Percentiles rank a stretch among this genome's conserved stretches.
phyloP scores from a whole-genome alignment of 2,113 vertebrate genomes.

The Gallinago jamesoni region DNA sequence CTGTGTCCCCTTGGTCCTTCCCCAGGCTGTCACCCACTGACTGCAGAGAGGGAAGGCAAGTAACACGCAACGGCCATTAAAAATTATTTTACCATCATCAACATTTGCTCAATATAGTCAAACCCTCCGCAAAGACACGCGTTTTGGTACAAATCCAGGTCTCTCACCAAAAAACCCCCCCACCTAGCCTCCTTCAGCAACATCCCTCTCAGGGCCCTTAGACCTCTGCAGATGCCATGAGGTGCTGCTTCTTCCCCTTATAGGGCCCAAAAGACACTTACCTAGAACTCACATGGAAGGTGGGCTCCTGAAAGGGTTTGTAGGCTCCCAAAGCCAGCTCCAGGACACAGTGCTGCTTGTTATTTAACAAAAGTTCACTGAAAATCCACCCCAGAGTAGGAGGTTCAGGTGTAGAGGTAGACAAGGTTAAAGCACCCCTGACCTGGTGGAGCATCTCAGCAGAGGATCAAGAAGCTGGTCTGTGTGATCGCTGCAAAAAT shows the following conservation, averaged over 20 bases:
- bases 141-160: not conserved
- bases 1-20: too few species aligned
- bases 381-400: not conserved
- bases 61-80: rapidly evolving
- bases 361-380: not conserved
- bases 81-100: not conserved
- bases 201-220: not conserved
- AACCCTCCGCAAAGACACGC: not conserved
- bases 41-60: not conserved
- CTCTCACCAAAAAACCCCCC: not conserved
- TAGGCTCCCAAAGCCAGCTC: not conserved
- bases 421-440: not conserved
- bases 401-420: not conserved
- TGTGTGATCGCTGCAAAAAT: rapidly evolving
- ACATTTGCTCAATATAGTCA: not conserved
- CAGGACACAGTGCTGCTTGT: not conserved
- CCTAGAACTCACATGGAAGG: not conserved
- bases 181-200: not conserved
- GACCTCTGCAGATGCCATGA: not conserved
- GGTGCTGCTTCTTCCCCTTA: not conserved
- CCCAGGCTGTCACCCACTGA: too few species aligned
- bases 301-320: not conserved
- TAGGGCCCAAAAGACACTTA: not conserved
- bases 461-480: not conserved
- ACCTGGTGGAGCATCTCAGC: not conserved